phyloP scores from a whole-genome alignment of 2,888 invertebrate species.

The Pyrocoelia pectoralis region DNA sequence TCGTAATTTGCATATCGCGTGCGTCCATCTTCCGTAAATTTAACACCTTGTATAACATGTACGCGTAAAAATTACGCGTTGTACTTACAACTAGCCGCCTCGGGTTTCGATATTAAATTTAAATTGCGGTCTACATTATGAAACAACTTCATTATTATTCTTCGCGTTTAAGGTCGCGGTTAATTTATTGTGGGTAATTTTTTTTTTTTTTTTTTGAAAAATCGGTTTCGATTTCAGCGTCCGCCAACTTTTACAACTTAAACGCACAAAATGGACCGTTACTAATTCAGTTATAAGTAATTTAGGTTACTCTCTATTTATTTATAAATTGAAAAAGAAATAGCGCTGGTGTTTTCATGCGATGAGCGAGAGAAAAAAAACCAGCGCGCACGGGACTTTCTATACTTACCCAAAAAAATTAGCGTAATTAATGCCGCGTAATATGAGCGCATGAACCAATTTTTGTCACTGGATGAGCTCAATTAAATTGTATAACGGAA shows the following conservation, averaged over 20 bases:
- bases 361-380: not conserved
- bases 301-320: not conserved
- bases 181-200: not conserved
- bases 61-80: not conserved
- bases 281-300: not conserved
- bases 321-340: too few species aligned
- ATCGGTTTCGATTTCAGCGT: not conserved
- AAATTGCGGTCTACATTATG: slow-evolving; percentile 1
- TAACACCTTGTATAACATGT: slow-evolving; percentile 10
- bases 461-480: slow-evolving; percentile 7
- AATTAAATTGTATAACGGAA: slow-evolving; percentile 10
- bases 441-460: slow-evolving; percentile 7
- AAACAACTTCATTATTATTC: slow-evolving; percentile 6
- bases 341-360: too few species aligned
- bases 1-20: slow-evolving; percentile 18
- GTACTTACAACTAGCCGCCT: not conserved
- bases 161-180: slow-evolving; percentile 5
- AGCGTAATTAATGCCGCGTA: not conserved
- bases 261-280: not conserved
- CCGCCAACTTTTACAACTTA: not conserved
- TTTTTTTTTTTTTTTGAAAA: not conserved
- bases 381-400: not conserved
- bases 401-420: not conserved
- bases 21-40: slow-evolving; percentile 15
- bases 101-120: not conserved